Base-by-base conservation (phyloP, 2,113 vertebrate species). In the Macroglossus sobrinus region DNA sequence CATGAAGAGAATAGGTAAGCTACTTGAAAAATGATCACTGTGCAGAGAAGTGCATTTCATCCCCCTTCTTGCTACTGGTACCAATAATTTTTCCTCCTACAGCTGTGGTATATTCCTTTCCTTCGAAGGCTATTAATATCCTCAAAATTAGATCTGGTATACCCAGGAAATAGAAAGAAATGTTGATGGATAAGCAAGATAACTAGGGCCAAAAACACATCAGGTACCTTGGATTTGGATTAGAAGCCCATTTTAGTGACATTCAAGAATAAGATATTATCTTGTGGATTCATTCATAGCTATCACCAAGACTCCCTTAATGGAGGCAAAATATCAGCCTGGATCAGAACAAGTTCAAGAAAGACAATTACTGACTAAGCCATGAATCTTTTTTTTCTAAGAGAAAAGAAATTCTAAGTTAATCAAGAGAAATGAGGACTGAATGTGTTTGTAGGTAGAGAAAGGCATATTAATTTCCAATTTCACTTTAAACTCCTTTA, bases 181-280 rank as follows among this genome's bases (percentile, higher is more conserved):
- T 1, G 59, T 2, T 16, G 6, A 74, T 12, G 8, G 69, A 75
- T 53, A 21, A 50, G 72, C 7, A 64, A 87, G 82, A 89, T 40
- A 89, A 85, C 33, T n/a, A 71, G 45, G 45, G 26, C 63, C 84
- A 71, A 88, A 71, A 63, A 92, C 26, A 84, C 35, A 94, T 84
- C 53, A 89, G 50, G 81, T 22, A 63, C 59, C 68, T 59, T 80
- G 66, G 81, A n/a, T 30, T 21, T 89, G 59, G 5, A 47, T 66
- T 79, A 89, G 30, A 95, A 92, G 40, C 63, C 91, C 15, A 84
- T 68, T 91, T 94, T 43, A 89, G 61, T 35, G n/a, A 92, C 59
- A 84, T 28, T 93, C 66, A 76, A 85, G 38, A 93, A 91, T 19
- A 93, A 93, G 79, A 69, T 55, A 78, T 40, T 81, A 80, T 71